These are phyloP conservation scores for Tribolium castaneum DNA, from an alignment of 1,140 invertebrate species.

Conservation along the genomic window DNA sequence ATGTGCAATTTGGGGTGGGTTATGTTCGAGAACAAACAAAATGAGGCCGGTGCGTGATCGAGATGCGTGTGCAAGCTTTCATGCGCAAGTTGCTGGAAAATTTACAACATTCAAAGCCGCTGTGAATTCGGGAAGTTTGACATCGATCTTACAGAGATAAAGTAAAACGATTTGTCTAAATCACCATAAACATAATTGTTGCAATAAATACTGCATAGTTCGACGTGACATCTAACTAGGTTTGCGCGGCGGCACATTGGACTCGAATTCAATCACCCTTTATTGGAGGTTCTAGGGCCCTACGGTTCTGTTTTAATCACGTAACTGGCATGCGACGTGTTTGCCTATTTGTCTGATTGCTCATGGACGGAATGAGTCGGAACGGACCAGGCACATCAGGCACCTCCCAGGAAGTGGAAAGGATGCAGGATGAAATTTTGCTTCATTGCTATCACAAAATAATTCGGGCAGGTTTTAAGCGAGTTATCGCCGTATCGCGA, in stretches of 20 bases:
- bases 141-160: neutral
- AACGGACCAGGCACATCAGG: neutral
- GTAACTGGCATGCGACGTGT: slow-evolving; percentile 21
- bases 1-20: slow-evolving; percentile 1
- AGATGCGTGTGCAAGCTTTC: slow-evolving; percentile 9
- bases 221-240: neutral
- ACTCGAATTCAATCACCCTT: slow-evolving; percentile 20
- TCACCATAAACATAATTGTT: slow-evolving; percentile 13
- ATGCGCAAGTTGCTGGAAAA: slow-evolving; percentile 5
- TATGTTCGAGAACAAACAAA: slow-evolving; percentile 2
- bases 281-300: neutral
- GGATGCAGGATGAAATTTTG: neutral
- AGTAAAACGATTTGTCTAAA: slow-evolving; percentile 8
- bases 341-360: slow-evolving; percentile 22
- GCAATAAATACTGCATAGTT: neutral
- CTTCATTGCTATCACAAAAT: neutral
- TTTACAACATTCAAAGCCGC: neutral
- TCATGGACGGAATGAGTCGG: slow-evolving; percentile 6
- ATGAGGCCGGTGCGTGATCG: neutral
- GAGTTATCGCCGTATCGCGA: slow-evolving; percentile 12
- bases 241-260: neutral
- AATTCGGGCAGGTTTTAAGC: no score
- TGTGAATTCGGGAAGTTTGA: slow-evolving; percentile 7
- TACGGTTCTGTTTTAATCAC: slow-evolving; percentile 19
- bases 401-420: neutral